Evolutionary conservation across 2,888 invertebrate genomes (phyloP), one percentile per base, ranked within the genome.

Genomic region (Ochropleura plecta): DNA sequence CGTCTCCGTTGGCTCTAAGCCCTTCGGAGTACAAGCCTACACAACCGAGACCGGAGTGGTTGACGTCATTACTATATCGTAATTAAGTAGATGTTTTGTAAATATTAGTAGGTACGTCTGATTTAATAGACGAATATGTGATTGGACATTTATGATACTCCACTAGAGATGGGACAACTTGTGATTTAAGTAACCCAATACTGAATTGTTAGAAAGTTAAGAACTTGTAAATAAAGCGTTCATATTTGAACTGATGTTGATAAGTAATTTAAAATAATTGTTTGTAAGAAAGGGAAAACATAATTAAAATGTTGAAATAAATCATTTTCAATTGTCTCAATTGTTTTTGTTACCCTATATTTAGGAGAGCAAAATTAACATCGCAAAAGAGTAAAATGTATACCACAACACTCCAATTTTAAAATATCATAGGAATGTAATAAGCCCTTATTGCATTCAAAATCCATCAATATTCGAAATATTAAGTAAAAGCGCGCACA

Each of bases 251-350:
- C 93, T 93, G 94, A 94, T 88, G 89, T 93, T 92, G 90, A 90
- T 94, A 94, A 94, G 93, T 91, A 91, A 85, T 81, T 76, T 73
- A 85, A 86, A 82, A 88, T 83, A 90, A 91, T 93, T 93, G 93
- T 94, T 94, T 94, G 88, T 94, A 95, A 94, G 92, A 86, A 88
- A 83, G 78, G 76, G 83, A 81, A 92, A 90, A 93, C 93, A 92
- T 95, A 93, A 93, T 94, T 94, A 92, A 90, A 95, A 30, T 92
- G 94, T 95, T 95, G 92, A 93, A 95, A 95, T 96, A 96, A 95
- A 96, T 92, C 87, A 91, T 92, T 91, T 91, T 91, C 89, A 90
- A 91, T 87, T 88, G 83, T 79, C 85, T 78, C 67, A 51, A 75
- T 87, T 85, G 76, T 82, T 77, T 86, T 71, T 65, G 12, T 86